Base-by-base conservation (phyloP, 2,797 vertebrate genomes). In the Cyclopterus lumpus region DNA sequence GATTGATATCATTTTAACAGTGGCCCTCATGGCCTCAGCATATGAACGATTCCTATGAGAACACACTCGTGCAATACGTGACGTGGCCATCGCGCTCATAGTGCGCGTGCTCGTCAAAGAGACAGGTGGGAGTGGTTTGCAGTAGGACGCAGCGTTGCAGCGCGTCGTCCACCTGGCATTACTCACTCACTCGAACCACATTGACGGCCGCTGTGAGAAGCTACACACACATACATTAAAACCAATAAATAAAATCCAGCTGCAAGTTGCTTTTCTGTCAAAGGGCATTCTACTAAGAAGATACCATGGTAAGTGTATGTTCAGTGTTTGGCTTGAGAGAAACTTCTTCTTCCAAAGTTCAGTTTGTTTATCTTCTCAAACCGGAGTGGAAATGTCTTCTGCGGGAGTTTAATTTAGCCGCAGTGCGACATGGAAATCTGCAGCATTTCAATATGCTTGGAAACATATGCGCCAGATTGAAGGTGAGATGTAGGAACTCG, bases 161-260 rank as follows among this genome's bases (percentile, higher is more conserved):
- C 65, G 77, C 70, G 49, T 57, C 55, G 5, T 71, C 51, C 84
- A 82, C 80, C 85, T 74, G 84, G 44, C 77, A 89, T 20, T 67
- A 77, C 71, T 85, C 14, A 77, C 90, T 92, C 86, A 90, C 92
- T 68, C 79, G 80, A 77, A 88, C 91, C 91, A 84, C 92, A 77
- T 93, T 81, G 83, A 86, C 75, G 88, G 88, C 70, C 46, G 64
- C 82, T n/a, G 92, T 89, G 92, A 92, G 93, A 86, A 61, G 68
- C 57, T 55, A 2, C 6, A 15, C 7, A 40, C 15, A 40, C 38
- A 40, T 40, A 40, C 36, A 38, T 38, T 28, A 28, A 28, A 40
- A 12, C 11, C 14, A 40, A 40, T 3, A 40, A 67, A 14, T 53
- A 2, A 11, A n/a, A 73, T 3, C 8, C 30, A 60, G 10, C 20